phyloP scores from a whole-genome alignment of 2,113 vertebrate genomes.

The Irena cyanogastra region DNA sequence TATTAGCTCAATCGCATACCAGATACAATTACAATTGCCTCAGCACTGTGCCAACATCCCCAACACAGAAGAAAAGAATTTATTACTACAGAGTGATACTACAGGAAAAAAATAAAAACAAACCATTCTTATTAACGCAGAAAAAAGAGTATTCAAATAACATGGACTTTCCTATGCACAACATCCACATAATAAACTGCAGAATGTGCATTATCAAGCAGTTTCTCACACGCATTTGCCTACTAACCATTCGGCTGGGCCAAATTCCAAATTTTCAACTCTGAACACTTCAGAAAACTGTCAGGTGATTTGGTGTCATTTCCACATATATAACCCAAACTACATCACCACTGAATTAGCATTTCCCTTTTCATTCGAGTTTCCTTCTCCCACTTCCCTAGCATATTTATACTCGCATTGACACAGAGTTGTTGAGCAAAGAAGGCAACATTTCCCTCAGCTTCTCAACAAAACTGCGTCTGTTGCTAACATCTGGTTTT shows the following conservation, averaged over 20 bases:
- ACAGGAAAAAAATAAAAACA: background rate
- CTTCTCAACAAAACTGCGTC: background rate
- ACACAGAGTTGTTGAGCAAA: background rate
- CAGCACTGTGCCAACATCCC: background rate
- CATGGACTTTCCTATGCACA: background rate
- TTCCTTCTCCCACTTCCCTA: background rate
- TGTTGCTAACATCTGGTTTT: background rate
- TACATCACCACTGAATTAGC: background rate
- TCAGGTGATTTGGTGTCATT: background rate
- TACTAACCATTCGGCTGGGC: background rate
- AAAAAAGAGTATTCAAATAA: background rate
- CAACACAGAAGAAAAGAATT: background rate
- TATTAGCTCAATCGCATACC: background rate
- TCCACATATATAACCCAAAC: background rate
- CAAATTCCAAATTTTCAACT: background rate
- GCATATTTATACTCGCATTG: background rate
- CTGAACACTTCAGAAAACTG: background rate
- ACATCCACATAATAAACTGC: background rate
- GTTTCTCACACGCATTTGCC: background rate
- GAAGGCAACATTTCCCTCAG: background rate
- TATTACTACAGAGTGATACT: background rate
- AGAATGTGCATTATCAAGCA: background rate
- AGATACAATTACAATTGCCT: background rate
- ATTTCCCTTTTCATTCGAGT: background rate
- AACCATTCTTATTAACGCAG: background rate